Percentiles rank a stretch among this genome's conserved stretches.
phyloP scores from a whole-genome alignment of 1,140 invertebrate genomes.

The Caenorhabditis briggsae region DNA sequence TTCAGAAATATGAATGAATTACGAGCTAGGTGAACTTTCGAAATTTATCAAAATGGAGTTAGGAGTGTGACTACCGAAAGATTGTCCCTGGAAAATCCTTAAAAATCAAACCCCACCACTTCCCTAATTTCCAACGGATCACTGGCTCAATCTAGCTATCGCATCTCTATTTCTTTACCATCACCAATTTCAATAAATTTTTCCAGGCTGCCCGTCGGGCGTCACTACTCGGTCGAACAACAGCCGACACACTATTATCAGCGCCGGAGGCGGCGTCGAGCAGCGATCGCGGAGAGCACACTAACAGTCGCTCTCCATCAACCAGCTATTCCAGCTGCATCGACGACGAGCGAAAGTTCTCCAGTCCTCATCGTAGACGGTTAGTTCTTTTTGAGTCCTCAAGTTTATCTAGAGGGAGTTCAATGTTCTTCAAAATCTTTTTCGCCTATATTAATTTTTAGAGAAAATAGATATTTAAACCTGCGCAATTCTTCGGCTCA shows the following conservation, averaged over 20 bases:
- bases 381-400: neutral
- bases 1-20: too few species aligned
- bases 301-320: slow-evolving; percentile 49
- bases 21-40: too few species aligned
- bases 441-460: too few species aligned
- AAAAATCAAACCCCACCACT: too few species aligned
- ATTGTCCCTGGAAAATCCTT: too few species aligned
- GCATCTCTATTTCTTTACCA: neutral
- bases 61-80: too few species aligned
- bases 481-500: neutral
- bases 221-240: slow-evolving; percentile 42
- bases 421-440: neutral
- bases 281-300: slow-evolving; percentile 46
- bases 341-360: slow-evolving; percentile 54
- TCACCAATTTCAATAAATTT: neutral
- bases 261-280: slow-evolving; percentile 38
- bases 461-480: too few species aligned
- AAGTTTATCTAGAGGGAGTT: neutral
- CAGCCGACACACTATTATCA: slow-evolving; percentile 30
- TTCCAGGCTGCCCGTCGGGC: slow-evolving; percentile 50
- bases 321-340: slow-evolving; percentile 48
- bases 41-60: too few species aligned
- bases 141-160: too few species aligned
- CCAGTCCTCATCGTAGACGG: slow-evolving; percentile 39
- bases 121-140: too few species aligned